phyloP scores from a whole-genome alignment of 2,797 vertebrate species.

The Crocidura indochinensis region DNA sequence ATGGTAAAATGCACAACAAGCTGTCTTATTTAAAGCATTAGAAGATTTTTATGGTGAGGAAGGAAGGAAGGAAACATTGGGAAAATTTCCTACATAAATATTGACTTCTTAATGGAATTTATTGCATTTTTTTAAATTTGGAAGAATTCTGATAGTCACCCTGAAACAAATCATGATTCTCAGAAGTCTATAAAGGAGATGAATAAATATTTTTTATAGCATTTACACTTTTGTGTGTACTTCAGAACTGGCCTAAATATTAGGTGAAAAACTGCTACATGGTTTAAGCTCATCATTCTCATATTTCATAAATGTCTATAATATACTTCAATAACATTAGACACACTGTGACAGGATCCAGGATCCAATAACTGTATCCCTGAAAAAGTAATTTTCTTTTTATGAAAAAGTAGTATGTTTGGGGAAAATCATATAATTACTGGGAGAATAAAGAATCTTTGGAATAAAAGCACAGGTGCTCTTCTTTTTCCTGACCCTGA shows the following conservation, averaged over 20 bases:
- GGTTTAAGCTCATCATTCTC: background rate
- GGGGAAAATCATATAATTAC: constrained; percentile 4
- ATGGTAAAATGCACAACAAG: background rate
- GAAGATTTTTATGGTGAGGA: background rate
- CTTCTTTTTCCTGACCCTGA: constrained; percentile 48
- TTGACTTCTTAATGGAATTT: constrained; percentile 26
- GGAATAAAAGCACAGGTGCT: background rate
- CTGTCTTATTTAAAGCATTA: background rate
- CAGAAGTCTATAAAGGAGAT: background rate
- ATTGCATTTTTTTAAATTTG: background rate
- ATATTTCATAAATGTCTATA: background rate
- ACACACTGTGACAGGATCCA: background rate
- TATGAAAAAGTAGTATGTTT: constrained; percentile 37
- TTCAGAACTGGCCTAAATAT: background rate
- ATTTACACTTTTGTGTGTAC: constrained; percentile 1
- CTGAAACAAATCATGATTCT: constrained; percentile 23
- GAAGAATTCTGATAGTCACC: background rate
- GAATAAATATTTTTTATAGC: background rate
- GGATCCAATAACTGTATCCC: background rate
- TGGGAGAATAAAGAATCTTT: constrained; percentile 44
- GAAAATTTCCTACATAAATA: background rate
- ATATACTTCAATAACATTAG: background rate
- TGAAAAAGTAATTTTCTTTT: constrained; percentile 60
- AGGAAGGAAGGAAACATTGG: background rate
- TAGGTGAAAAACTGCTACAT: background rate